These are phyloP conservation scores for Galerucella pusilla DNA, from an alignment of 2,888 invertebrate genomes.

Conservation along the genomic window DNA sequence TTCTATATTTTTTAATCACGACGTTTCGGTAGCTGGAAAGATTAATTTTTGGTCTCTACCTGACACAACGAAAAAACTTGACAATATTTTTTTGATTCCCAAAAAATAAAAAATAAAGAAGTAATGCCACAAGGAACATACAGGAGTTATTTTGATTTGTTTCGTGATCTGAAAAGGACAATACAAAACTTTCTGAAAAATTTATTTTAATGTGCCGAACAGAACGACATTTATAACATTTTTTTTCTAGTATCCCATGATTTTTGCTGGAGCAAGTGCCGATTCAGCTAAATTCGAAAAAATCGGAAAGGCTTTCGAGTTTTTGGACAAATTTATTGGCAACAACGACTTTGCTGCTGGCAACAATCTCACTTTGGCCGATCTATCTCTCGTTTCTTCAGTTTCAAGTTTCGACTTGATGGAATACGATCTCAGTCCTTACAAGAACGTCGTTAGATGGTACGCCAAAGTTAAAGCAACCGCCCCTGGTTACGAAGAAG, in stretches of 20 bases:
- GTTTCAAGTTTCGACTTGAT: conserved; percentile 77
- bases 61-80: no score
- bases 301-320: conserved; percentile 75
- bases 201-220: no score
- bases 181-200: no score
- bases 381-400: conserved; percentile 75
- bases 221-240: not conserved
- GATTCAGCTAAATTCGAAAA: conserved; percentile 77
- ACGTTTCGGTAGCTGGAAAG: no score
- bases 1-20: no score
- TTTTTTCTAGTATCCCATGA: conserved; percentile 58
- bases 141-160: no score
- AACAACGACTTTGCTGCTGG: conserved; percentile 79
- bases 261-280: conserved; percentile 64
- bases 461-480: conserved; percentile 71
- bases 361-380: conserved; percentile 80
- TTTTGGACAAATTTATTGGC: conserved; percentile 78
- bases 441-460: conserved; percentile 76
- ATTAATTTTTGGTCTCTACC: no score
- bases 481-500: conserved; percentile 69
- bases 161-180: no score
- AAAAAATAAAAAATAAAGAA: no score
- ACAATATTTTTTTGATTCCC: no score
- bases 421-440: conserved; percentile 74
- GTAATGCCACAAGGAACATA: no score